These are phyloP conservation scores for Potamarius usumacintae DNA, from an alignment of 2,113 vertebrate genomes.

Conservation along the genomic window DNA sequence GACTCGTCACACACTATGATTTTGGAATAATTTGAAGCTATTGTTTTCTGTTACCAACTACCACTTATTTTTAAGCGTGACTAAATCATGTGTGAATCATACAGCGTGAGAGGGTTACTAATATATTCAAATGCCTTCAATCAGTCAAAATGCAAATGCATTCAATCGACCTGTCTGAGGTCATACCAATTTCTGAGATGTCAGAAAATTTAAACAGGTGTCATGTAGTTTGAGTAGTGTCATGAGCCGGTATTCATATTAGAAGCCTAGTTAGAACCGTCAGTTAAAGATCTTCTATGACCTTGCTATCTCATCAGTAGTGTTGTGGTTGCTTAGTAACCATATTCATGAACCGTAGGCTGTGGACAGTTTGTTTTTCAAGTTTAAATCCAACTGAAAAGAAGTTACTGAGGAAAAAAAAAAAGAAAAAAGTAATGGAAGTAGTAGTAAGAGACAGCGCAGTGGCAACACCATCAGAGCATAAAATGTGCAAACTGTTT, in stretches of 20 bases:
- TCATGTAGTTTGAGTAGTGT: neutral
- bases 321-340: conserved; percentile 1
- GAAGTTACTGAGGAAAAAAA: neutral
- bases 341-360: neutral
- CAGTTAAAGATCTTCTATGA: neutral
- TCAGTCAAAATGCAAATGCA: neutral
- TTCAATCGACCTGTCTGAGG: neutral
- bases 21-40: neutral
- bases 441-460: neutral
- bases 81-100: neutral
- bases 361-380: neutral
- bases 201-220: neutral
- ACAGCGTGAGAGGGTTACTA: neutral
- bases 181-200: neutral
- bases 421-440: neutral
- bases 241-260: neutral
- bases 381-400: neutral
- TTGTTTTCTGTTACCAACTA: neutral
- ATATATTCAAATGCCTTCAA: neutral
- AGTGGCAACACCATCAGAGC: neutral
- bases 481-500: neutral
- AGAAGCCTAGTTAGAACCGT: neutral
- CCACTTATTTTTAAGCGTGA: neutral
- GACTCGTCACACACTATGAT: neutral
- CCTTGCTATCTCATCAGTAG: neutral